Percentiles rank a stretch among this genome's conserved stretches.
These are phyloP conservation scores for Cherax quadricarinatus DNA, from an alignment of 1,140 invertebrate species.

Conservation along the genomic window DNA sequence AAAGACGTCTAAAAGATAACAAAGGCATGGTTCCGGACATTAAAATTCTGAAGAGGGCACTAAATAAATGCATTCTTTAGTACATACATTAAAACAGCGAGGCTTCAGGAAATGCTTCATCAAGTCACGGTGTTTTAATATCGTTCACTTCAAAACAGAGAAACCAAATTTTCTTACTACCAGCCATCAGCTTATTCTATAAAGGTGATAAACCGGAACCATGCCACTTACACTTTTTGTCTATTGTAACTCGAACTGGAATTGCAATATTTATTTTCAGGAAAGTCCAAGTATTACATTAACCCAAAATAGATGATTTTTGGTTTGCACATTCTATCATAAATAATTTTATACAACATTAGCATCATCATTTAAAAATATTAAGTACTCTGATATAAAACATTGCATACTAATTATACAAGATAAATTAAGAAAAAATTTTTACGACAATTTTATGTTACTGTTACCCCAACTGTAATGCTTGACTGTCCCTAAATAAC, in stretches of 20 bases:
- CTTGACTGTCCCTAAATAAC: conserved; percentile 21
- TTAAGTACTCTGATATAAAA: conserved; percentile 43
- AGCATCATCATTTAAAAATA: background rate
- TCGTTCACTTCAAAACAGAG: background rate
- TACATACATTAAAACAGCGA: background rate
- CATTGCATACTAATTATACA: conserved; percentile 4
- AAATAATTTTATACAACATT: background rate
- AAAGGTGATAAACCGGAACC: background rate
- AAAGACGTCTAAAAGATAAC: conserved; percentile 7
- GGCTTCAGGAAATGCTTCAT: background rate
- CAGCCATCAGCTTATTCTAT: background rate
- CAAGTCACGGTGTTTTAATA: background rate
- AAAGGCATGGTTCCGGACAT: conserved; percentile 19
- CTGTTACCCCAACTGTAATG: conserved; percentile 21
- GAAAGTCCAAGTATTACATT: conserved; percentile 18
- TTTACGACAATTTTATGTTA: conserved; percentile 1
- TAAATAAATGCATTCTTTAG: background rate
- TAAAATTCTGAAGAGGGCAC: background rate
- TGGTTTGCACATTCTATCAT: background rate
- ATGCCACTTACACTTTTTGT: background rate
- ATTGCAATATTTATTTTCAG: background rate
- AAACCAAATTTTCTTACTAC: background rate
- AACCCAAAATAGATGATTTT: background rate
- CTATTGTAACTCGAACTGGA: conserved; percentile 5
- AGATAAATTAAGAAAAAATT: conserved; percentile 8